Evolutionary conservation across 2,113 vertebrate species (phyloP).

Genomic region (Psophia crepitans): DNA sequence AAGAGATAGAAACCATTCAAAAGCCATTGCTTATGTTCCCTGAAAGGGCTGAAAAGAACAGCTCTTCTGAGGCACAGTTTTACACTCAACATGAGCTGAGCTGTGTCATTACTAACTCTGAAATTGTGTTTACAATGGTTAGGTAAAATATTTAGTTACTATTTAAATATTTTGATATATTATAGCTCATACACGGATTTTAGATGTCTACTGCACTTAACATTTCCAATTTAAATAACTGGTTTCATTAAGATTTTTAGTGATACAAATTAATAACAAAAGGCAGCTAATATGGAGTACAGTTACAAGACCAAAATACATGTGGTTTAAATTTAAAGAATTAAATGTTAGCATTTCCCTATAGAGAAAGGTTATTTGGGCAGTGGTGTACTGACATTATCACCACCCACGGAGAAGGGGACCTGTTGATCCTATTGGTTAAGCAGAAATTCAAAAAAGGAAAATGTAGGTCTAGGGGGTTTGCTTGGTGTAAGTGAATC

Average conservation of each 20-base stretch:
- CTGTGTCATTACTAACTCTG: background rate
- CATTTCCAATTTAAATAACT: slow-evolving; percentile 21
- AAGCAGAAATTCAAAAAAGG: background rate
- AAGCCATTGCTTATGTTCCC: background rate
- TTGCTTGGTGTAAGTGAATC: slow-evolving; percentile 39
- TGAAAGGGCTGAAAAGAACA: background rate
- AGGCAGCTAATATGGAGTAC: background rate
- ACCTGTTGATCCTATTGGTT: slow-evolving; percentile 24
- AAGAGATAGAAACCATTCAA: background rate
- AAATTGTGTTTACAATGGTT: background rate
- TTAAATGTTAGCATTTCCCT: slow-evolving; percentile 55
- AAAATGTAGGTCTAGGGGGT: slow-evolving; percentile 2
- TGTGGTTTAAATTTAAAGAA: slow-evolving; percentile 44
- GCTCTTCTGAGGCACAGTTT: background rate
- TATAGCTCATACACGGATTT: background rate
- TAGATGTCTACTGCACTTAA: background rate
- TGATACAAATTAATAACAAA: slow-evolving; percentile 29
- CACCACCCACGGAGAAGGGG: slow-evolving; percentile 39
- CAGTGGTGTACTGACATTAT: slow-evolving; percentile 34
- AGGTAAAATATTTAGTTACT: slow-evolving; percentile 26
- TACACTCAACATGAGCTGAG: background rate
- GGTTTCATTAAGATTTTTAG: slow-evolving; percentile 23
- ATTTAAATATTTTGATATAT: slow-evolving; percentile 19
- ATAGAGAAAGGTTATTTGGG: slow-evolving; percentile 42
- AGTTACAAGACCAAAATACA: slow-evolving; percentile 20